These are phyloP conservation scores for Episyrphus balteatus DNA, from an alignment of 1,140 invertebrate species.

Conservation along the genomic window DNA sequence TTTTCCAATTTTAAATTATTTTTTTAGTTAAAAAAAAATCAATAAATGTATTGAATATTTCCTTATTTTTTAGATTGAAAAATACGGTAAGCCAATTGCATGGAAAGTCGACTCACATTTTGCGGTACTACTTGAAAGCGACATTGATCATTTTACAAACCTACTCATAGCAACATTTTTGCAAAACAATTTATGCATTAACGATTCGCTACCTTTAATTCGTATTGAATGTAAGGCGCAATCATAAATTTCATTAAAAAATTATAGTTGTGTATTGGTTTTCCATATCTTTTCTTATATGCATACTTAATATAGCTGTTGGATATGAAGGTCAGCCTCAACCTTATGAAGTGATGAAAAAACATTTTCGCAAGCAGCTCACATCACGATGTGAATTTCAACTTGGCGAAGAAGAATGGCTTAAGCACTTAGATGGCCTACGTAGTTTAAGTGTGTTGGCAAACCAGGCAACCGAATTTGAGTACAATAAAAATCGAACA, in stretches of 20 bases:
- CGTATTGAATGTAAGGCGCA: slow-evolving; percentile 52
- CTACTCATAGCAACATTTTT: slow-evolving; percentile 45
- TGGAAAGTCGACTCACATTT: slow-evolving; percentile 52
- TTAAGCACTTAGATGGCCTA: slow-evolving; percentile 28
- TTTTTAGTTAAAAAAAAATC: too few relatives aligned
- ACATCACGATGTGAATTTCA: slow-evolving; percentile 3
- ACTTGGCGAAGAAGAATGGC: slow-evolving; percentile 22
- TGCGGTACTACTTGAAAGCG: slow-evolving; percentile 49
- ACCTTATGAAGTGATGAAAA: slow-evolving; percentile 25
- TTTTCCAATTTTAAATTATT: too few relatives aligned
- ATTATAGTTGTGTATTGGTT: background rate
- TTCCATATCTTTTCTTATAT: background rate
- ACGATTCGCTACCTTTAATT: slow-evolving; percentile 49
- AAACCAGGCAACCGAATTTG: slow-evolving; percentile 31
- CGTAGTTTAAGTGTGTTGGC: slow-evolving; percentile 25
- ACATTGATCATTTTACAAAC: slow-evolving; percentile 50
- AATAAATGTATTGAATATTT: too few relatives aligned
- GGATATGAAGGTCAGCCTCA: slow-evolving; percentile 43
- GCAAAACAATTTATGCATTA: slow-evolving; percentile 47
- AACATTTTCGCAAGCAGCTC: slow-evolving; percentile 27
- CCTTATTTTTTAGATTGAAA: slow-evolving; percentile 43
- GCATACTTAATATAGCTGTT: slow-evolving; percentile 39
- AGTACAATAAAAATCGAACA: slow-evolving; percentile 20
- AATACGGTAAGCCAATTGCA: slow-evolving; percentile 51
- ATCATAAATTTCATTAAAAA: background rate